Conservation (phyloP, 2,113 vertebrate species). For the Todiramphus saurophagus region DNA sequence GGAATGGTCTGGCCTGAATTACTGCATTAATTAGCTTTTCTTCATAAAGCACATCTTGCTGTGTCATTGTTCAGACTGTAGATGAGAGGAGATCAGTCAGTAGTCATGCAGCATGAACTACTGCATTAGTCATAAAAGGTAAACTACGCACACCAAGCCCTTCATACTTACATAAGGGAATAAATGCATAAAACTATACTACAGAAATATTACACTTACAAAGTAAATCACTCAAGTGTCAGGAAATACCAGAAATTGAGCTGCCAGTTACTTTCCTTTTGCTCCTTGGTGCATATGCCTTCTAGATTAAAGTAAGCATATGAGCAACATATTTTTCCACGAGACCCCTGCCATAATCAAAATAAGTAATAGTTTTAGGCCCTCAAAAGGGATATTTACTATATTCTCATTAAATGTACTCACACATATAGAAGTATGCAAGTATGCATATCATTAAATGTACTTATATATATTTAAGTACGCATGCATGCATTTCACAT, state of each 20-base stretch:
- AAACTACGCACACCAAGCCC: neutral
- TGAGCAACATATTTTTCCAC: neutral
- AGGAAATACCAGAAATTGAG: neutral
- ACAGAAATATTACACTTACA: neutral
- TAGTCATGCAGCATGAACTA: neutral
- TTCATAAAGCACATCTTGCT: neutral
- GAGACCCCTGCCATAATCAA: neutral
- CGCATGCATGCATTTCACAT: neutral
- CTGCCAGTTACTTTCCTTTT: neutral
- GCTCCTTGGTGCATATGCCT: neutral
- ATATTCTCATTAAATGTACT: neutral
- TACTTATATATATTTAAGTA: neutral
- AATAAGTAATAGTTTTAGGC: neutral
- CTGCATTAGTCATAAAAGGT: neutral
- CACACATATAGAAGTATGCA: neutral
- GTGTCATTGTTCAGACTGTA: neutral
- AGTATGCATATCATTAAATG: neutral
- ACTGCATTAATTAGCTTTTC: neutral
- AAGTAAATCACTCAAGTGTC: neutral
- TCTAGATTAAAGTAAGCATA: neutral
- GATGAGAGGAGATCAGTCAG: slow-evolving; percentile 13
- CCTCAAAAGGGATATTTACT: neutral
- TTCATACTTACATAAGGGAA: neutral
- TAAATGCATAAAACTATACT: neutral
- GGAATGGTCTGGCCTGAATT: neutral